phyloP scores from a whole-genome alignment of 2,113 vertebrate species.

The Polyodon spathula region DNA sequence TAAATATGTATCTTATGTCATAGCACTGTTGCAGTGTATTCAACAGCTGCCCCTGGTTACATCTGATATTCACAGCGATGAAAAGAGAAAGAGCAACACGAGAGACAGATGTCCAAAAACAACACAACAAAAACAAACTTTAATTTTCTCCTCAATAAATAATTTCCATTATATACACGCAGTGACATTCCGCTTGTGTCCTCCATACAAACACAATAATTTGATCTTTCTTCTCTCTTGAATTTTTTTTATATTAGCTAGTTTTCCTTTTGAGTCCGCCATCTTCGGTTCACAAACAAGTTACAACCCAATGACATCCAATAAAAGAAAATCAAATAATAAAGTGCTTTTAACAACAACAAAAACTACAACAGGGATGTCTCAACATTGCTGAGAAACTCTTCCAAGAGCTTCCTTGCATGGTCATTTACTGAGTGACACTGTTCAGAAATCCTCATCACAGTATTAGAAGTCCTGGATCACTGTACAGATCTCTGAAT shows the following conservation, averaged over 20 bases:
- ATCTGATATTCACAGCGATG: not conserved
- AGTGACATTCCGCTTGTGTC: slow-evolving; percentile 56
- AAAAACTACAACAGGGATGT: slow-evolving; percentile 45
- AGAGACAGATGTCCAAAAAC: slow-evolving; percentile 30
- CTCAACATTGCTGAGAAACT: slow-evolving; percentile 33
- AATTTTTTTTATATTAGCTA: slow-evolving; percentile 36
- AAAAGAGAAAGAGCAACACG: not conserved
- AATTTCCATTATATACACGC: slow-evolving; percentile 93
- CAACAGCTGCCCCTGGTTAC: too few relatives aligned
- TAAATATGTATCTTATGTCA: too few relatives aligned
- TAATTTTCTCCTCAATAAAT: slow-evolving; percentile 94
- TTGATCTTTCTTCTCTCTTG: slow-evolving; percentile 42
- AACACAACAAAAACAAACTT: slow-evolving; percentile 55
- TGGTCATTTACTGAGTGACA: too few relatives aligned
- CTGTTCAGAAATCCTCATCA: too few relatives aligned
- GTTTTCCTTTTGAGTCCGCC: slow-evolving; percentile 23
- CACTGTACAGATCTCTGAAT: slow-evolving; percentile 12
- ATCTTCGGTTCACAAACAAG: slow-evolving; percentile 31
- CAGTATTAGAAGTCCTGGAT: too few relatives aligned
- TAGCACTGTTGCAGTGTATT: too few relatives aligned
- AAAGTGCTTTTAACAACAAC: slow-evolving; percentile 59
- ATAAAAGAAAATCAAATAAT: slow-evolving; percentile 46
- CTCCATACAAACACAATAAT: slow-evolving; percentile 51
- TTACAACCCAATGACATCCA: slow-evolving; percentile 46
- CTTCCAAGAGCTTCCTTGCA: slow-evolving; percentile 11